Evolutionary conservation across 92 coral and sea anemone species (phyloP).

Genomic region (Epizoanthus rinbou): DNA sequence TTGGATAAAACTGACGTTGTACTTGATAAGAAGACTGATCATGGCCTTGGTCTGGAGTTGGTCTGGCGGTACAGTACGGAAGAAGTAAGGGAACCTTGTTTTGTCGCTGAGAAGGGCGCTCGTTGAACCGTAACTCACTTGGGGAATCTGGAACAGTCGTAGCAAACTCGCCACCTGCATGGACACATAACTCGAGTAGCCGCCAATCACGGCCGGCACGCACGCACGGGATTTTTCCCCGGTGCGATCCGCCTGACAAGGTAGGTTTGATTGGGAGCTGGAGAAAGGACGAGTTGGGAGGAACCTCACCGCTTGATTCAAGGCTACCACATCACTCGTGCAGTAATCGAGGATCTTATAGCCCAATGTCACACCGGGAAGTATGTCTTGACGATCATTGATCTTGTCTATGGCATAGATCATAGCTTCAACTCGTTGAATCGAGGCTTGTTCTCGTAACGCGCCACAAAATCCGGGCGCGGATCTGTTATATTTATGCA

Average conservation of each 20-base stretch:
- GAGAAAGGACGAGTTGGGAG: slow-evolving; percentile 28
- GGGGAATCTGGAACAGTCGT: slow-evolving; percentile 50
- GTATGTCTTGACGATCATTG: slow-evolving; percentile 33
- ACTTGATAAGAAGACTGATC: slow-evolving; percentile 25
- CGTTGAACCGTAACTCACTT: slow-evolving; percentile 50
- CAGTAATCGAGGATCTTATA: slow-evolving; percentile 54
- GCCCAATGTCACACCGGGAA: slow-evolving; percentile 48
- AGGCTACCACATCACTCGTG: slow-evolving; percentile 45
- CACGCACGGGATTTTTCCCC: neutral
- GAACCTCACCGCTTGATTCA: slow-evolving; percentile 49
- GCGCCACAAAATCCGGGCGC: slow-evolving; percentile 40
- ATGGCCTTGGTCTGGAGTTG: slow-evolving; percentile 41
- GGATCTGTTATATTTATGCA: slow-evolving; percentile 47
- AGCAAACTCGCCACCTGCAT: slow-evolving; percentile 40
- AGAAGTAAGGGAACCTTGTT: slow-evolving; percentile 40
- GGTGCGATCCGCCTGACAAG: neutral
- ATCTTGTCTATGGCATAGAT: slow-evolving; percentile 51
- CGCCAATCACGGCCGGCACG: slow-evolving; percentile 36
- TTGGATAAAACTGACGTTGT: slow-evolving; percentile 49
- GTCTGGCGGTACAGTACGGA: slow-evolving; percentile 51
- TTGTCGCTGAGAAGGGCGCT: slow-evolving; percentile 55
- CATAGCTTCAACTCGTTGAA: slow-evolving; percentile 59
- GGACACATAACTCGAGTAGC: slow-evolving; percentile 33
- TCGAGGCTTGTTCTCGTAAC: slow-evolving; percentile 41
- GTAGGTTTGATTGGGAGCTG: neutral